A percentile compares a stretch with the other conserved stretches of the same genome.
Conservation (phyloP, 2,797 vertebrate genomes). For the Serranus cabrilla region DNA sequence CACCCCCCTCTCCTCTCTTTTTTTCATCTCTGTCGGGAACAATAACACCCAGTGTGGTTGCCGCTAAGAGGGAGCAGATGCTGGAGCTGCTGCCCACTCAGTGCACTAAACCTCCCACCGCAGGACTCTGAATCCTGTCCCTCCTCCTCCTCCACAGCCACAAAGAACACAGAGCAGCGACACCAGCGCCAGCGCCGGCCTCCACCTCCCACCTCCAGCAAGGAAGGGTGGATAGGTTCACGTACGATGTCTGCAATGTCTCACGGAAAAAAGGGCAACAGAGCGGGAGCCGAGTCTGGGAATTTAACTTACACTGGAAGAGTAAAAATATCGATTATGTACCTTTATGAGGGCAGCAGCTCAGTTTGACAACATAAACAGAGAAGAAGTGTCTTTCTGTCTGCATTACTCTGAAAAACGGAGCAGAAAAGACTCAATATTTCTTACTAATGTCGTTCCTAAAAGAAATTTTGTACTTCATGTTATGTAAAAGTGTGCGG, state of each 20-base stretch:
- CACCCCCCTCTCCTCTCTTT: background rate
- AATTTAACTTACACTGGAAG: background rate
- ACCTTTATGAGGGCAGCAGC: too few species aligned
- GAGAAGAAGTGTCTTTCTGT: too few species aligned
- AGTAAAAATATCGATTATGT: background rate
- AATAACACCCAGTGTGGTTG: slow-evolving; percentile 87
- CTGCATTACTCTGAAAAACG: too few species aligned
- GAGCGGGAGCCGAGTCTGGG: slow-evolving; percentile 1
- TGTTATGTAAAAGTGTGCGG: too few species aligned
- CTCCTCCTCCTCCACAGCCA: slow-evolving; percentile 70
- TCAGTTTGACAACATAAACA: too few species aligned
- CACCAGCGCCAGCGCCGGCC: slow-evolving; percentile 70
- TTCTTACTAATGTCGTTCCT: too few species aligned
- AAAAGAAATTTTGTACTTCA: too few species aligned
- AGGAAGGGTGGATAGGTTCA: slow-evolving; percentile 77
- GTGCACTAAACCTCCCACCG: slow-evolving; percentile 79
- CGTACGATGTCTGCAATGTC: slow-evolving; percentile 31
- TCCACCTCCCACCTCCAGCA: slow-evolving; percentile 67
- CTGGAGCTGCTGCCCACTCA: slow-evolving; percentile 81
- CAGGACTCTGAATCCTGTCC: slow-evolving; percentile 69
- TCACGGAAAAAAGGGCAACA: background rate
- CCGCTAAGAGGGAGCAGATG: slow-evolving; percentile 86
- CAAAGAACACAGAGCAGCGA: slow-evolving; percentile 74
- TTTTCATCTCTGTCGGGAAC: slow-evolving; percentile 81
- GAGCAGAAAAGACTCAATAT: too few species aligned